A percentile compares a stretch with the other conserved stretches of the same genome.
Conservation (phyloP, 92 coral and sea anemone genomes). For the Umimayanthus kanabou region DNA sequence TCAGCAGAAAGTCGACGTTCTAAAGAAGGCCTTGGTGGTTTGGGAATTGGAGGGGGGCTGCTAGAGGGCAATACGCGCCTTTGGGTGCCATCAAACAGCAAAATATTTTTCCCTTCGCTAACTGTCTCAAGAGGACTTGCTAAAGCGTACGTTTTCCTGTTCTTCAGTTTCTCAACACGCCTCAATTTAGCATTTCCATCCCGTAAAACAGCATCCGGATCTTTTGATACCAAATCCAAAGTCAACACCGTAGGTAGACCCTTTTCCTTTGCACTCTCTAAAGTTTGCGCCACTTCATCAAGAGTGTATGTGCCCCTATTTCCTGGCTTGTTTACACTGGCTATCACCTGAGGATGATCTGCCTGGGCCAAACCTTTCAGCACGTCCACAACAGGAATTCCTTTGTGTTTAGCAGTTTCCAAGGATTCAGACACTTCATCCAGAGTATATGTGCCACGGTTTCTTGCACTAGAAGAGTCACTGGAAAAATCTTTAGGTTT, state of each 20-base stretch:
- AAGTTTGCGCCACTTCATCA: constrained; percentile 82
- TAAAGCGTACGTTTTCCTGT: constrained; percentile 84
- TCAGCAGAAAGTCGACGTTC: constrained; percentile 25
- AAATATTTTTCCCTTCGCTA: constrained; percentile 69
- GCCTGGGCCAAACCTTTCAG: constrained; percentile 40
- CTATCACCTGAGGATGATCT: not conserved
- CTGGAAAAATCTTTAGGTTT: not conserved
- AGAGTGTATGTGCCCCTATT: constrained; percentile 88
- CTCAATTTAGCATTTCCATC: constrained; percentile 59
- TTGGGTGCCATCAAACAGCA: constrained; percentile 77
- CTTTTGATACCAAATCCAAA: constrained; percentile 62
- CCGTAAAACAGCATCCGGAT: constrained; percentile 39
- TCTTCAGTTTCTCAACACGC: constrained; percentile 74
- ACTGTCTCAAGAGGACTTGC: constrained; percentile 91
- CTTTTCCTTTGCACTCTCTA: constrained; percentile 75
- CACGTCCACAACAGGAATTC: constrained; percentile 47
- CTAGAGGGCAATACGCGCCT: constrained; percentile 56
- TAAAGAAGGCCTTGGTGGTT: constrained; percentile 35
- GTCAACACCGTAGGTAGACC: constrained; percentile 85
- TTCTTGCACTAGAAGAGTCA: not conserved
- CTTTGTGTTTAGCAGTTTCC: constrained; percentile 53
- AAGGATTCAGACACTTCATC: constrained; percentile 39
- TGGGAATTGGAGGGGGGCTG: constrained; percentile 40
- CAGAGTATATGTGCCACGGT: constrained; percentile 23
- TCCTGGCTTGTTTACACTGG: constrained; percentile 1